phyloP scores from a whole-genome alignment of 2,113 vertebrate genomes.

The Hiodon tergisus region DNA sequence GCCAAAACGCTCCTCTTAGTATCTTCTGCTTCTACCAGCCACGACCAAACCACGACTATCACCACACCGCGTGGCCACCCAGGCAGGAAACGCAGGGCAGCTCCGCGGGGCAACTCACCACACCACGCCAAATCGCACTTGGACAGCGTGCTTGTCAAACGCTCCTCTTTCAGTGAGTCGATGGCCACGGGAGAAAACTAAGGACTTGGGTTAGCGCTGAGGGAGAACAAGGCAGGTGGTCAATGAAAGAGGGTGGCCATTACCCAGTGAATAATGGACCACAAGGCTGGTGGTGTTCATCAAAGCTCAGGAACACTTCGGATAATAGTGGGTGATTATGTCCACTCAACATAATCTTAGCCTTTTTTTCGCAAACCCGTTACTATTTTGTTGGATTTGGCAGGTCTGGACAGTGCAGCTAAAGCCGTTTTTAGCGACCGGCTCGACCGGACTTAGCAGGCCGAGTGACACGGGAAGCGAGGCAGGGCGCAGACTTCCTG shows the following conservation, averaged over 20 bases:
- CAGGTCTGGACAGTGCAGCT: not conserved
- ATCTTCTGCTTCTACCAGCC: no score
- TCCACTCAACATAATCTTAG: not conserved
- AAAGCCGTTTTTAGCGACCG: not conserved
- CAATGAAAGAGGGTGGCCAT: constrained; percentile 1
- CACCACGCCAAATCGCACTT: no score
- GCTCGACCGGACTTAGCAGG: no score
- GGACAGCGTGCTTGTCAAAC: no score
- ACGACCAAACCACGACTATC: no score
- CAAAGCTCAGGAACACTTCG: not conserved
- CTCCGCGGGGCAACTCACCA: no score
- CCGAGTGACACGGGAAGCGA: no score
- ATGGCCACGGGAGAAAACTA: not conserved
- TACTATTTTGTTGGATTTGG: not conserved
- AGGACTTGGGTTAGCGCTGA: not conserved
- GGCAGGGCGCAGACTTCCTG: no score
- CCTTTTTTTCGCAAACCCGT: not conserved
- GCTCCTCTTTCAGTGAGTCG: not conserved
- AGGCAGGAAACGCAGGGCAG: no score
- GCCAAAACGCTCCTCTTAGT: no score
- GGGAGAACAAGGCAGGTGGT: not conserved
- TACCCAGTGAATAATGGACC: constrained; percentile 15
- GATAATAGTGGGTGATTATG: not conserved
- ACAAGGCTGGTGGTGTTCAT: not conserved
- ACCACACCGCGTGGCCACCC: no score